Evolutionary conservation across 2,113 vertebrate genomes (phyloP).

Genomic region (Phalacrocorax aristotelis): DNA sequence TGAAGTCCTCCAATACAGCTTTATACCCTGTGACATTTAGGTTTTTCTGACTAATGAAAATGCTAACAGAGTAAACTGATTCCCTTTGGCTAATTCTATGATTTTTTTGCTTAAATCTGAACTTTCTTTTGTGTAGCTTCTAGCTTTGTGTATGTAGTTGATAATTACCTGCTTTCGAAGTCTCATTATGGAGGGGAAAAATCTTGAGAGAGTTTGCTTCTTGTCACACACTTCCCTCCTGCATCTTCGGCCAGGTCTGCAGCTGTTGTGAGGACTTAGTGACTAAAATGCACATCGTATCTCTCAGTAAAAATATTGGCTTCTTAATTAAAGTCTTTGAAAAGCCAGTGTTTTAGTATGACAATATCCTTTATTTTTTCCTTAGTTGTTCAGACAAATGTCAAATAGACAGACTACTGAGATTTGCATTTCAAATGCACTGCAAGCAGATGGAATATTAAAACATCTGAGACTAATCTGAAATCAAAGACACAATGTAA

Average conservation of each 20-base stretch:
- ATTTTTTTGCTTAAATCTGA: neutral
- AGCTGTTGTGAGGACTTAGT: neutral
- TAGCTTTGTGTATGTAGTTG: neutral
- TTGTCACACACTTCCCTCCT: neutral
- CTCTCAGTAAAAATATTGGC: neutral
- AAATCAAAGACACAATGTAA: neutral
- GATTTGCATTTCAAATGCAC: neutral
- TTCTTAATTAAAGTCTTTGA: neutral
- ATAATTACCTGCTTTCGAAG: neutral
- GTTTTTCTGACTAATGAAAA: neutral
- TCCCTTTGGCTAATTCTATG: neutral
- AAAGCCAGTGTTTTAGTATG: neutral
- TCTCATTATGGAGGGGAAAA: neutral
- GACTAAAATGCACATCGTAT: neutral
- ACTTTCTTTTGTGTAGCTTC: neutral
- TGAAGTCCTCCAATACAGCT: neutral
- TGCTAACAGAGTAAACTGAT: neutral
- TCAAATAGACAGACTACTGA: neutral
- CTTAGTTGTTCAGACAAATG: neutral
- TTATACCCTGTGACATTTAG: neutral
- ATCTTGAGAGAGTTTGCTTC: neutral
- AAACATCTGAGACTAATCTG: neutral
- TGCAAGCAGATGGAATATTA: neutral
- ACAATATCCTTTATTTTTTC: neutral
- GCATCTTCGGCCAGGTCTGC: neutral